phyloP scores from a whole-genome alignment of 35 echinoderm and acorn worm species.

The Chiridota heheva region DNA sequence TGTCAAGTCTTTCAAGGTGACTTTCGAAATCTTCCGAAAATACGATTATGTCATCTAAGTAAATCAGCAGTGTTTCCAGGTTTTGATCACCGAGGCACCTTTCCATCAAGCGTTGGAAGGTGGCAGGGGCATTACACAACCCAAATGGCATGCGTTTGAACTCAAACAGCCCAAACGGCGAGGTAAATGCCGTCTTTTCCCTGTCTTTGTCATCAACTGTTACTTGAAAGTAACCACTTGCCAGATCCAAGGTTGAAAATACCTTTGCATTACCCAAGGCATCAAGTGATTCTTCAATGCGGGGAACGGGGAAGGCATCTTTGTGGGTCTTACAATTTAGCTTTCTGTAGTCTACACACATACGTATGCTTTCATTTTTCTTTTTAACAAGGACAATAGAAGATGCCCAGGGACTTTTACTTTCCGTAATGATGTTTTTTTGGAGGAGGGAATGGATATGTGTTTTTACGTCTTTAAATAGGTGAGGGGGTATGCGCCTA shows the following conservation, averaged over 20 bases:
- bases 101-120: slow-evolving; percentile 46
- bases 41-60: slow-evolving; percentile 36
- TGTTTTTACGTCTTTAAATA: slow-evolving; percentile 47
- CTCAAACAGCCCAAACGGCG: slow-evolving; percentile 60
- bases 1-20: background rate
- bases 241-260: slow-evolving; percentile 34
- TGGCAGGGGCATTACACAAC: slow-evolving; percentile 59
- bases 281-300: slow-evolving; percentile 16
- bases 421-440: slow-evolving; percentile 51
- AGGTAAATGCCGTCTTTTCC: slow-evolving; percentile 68
- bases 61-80: slow-evolving; percentile 11
- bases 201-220: slow-evolving; percentile 38
- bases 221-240: slow-evolving; percentile 57
- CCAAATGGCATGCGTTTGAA: slow-evolving; percentile 75
- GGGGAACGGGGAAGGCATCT: slow-evolving; percentile 53
- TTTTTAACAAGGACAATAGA: slow-evolving; percentile 68
- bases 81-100: slow-evolving; percentile 13
- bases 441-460: slow-evolving; percentile 25
- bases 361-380: background rate
- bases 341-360: slow-evolving; percentile 55
- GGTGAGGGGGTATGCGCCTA: slow-evolving; percentile 50
- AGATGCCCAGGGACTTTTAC: slow-evolving; percentile 57
- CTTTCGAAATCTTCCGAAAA: slow-evolving; percentile 35
- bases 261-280: background rate
- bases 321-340: slow-evolving; percentile 19